Evolutionary conservation across 2,113 vertebrate genomes (phyloP).

Genomic region (Hemichromis elongatus): DNA sequence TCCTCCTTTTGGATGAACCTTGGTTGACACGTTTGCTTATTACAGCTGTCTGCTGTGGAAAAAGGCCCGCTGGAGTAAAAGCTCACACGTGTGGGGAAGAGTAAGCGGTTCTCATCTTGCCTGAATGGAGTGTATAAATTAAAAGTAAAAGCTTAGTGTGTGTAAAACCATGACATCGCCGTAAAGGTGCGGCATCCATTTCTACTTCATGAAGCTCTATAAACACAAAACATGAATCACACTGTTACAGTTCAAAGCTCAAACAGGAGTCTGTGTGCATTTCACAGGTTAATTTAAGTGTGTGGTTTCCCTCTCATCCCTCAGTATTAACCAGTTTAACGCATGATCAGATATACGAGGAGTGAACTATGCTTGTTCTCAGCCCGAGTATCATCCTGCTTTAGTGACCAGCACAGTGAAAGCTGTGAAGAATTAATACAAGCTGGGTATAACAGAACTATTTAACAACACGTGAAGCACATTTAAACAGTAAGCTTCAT

Average conservation of each 20-base stretch:
- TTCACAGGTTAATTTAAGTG: not conserved
- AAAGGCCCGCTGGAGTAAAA: not conserved
- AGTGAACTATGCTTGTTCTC: not conserved
- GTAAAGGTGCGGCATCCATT: not conserved
- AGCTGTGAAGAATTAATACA: not conserved
- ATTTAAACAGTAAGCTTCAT: not conserved
- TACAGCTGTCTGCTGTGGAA: not conserved
- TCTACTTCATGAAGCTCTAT: not conserved
- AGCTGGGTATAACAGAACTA: not conserved
- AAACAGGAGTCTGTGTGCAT: not conserved
- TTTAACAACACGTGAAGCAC: not conserved
- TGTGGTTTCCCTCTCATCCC: not conserved
- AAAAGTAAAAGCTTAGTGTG: not conserved
- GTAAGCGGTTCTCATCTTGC: not conserved
- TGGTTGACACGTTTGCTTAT: accelerated
- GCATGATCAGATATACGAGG: not conserved
- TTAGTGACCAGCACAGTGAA: not conserved
- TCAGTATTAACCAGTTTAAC: not conserved
- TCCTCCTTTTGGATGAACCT: not conserved
- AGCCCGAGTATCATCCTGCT: not conserved
- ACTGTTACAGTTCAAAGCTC: not conserved
- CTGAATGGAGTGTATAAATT: not conserved
- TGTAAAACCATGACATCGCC: not conserved
- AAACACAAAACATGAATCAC: not conserved
- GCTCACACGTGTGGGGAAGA: not conserved